These are phyloP conservation scores for Ectemnius lituratus DNA, from an alignment of 2,888 invertebrate genomes.

Conservation along the genomic window DNA sequence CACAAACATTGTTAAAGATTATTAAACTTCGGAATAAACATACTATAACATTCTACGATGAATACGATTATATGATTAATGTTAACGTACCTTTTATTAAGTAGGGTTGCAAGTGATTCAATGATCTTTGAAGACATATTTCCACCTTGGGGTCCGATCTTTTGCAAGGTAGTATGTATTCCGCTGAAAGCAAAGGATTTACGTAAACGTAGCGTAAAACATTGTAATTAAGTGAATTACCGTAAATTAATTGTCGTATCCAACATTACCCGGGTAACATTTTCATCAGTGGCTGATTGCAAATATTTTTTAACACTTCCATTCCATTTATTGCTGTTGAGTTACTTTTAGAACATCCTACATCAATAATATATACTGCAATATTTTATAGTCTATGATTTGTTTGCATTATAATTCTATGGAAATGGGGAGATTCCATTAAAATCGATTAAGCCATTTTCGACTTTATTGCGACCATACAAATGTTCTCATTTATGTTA, in stretches of 20 bases:
- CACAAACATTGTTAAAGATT: background rate
- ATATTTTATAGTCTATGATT: too few species aligned
- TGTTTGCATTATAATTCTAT: too few species aligned
- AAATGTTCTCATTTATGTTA: too few species aligned
- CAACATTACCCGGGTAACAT: too few species aligned
- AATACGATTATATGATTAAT: background rate
- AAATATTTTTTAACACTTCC: too few species aligned
- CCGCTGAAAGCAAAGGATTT: constrained; percentile 79
- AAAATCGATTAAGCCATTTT: too few species aligned
- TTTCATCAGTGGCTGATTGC: too few species aligned
- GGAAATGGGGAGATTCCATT: too few species aligned
- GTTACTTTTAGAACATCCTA: too few species aligned
- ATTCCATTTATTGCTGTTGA: too few species aligned
- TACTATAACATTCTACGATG: background rate
- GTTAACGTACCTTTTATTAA: constrained; percentile 79
- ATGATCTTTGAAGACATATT: constrained; percentile 83
- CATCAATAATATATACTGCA: too few species aligned
- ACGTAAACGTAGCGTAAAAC: background rate
- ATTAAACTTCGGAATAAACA: background rate
- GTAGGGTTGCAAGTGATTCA: constrained; percentile 87
- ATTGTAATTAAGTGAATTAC: background rate
- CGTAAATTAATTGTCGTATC: background rate
- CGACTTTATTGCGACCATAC: too few species aligned
- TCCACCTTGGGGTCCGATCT: constrained; percentile 84
- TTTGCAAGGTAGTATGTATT: constrained; percentile 86